Conservation (phyloP, 2,797 vertebrate genomes). For the Sebastes nivosus region DNA sequence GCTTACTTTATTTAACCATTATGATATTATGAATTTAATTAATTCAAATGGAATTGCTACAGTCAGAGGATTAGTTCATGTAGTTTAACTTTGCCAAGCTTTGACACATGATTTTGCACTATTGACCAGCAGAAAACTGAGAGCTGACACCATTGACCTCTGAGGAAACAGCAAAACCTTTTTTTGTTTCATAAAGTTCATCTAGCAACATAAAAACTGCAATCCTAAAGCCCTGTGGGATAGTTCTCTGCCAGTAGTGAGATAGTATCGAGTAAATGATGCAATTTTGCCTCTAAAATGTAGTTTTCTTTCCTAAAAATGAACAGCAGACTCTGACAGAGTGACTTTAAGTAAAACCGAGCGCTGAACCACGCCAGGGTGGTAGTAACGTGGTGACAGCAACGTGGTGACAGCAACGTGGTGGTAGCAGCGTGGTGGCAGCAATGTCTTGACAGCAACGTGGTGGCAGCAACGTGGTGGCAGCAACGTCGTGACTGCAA, state of each 20-base stretch:
- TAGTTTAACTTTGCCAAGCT: background rate
- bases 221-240: background rate
- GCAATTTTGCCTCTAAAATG: background rate
- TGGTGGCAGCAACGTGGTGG: rapidly evolving
- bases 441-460: no score
- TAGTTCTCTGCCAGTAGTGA: background rate
- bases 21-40: background rate
- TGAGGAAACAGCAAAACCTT: background rate
- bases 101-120: background rate
- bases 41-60: background rate
- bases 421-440: rapidly evolving
- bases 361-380: background rate
- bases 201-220: background rate
- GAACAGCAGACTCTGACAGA: background rate
- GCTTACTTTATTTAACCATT: background rate
- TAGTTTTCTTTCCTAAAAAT: background rate
- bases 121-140: background rate
- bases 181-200: background rate
- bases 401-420: rapidly evolving
- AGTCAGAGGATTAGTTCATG: background rate
- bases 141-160: background rate
- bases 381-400: background rate
- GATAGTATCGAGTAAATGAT: background rate
- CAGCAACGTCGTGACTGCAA: rapidly evolving
- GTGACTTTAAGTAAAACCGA: background rate